Conservation (phyloP, 2,113 vertebrate genomes). For the Ondatra zibethicus region DNA sequence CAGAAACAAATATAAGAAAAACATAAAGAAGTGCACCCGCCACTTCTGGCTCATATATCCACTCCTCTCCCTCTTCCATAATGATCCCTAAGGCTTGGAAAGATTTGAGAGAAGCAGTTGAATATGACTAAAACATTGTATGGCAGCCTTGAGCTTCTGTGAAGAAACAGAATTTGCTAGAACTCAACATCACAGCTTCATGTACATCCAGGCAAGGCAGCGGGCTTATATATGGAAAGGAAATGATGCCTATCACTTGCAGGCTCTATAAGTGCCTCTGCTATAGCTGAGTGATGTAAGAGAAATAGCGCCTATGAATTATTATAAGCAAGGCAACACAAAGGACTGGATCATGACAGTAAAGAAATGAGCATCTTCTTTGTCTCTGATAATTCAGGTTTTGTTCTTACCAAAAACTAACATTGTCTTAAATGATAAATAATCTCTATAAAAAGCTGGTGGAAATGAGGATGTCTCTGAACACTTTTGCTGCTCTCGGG, state of each 20-base stretch:
- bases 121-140: neutral
- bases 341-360: fast-evolving
- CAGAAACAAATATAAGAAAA: neutral
- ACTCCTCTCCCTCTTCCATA: neutral
- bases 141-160: neutral
- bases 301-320: neutral
- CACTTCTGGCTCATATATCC: neutral
- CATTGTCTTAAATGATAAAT: neutral
- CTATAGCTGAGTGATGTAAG: neutral
- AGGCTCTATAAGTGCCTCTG: neutral
- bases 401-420: neutral
- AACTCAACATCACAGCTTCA: neutral
- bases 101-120: neutral
- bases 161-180: neutral
- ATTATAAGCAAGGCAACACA: neutral
- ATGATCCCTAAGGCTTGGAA: neutral
- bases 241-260: neutral
- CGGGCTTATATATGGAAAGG: neutral
- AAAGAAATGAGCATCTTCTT: neutral
- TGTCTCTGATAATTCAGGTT: neutral
- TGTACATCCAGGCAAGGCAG: neutral
- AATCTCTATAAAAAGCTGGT: neutral
- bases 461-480: too few species aligned
- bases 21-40: too few species aligned
- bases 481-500: too few species aligned